Evolutionary conservation across 2,888 invertebrate genomes (phyloP).

Genomic region (Tipula lateralis): DNA sequence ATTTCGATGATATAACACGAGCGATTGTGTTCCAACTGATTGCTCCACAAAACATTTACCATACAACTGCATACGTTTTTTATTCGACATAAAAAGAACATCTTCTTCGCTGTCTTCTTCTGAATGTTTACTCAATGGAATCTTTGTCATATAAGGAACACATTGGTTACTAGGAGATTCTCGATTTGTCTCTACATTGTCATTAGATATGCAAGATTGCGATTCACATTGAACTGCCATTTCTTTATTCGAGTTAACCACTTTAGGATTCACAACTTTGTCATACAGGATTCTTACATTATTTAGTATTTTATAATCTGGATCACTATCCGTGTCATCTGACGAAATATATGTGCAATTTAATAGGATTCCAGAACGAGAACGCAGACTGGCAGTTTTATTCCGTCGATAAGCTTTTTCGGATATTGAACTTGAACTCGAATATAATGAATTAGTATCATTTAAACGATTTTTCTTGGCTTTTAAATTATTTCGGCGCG

Average conservation of each 20-base stretch:
- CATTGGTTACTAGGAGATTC: neutral
- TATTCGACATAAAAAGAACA: neutral
- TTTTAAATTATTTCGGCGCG: neutral
- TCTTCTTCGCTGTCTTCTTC: neutral
- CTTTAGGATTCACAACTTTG: neutral
- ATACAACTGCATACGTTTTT: neutral
- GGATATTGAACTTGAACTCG: neutral
- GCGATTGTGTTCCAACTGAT: too few relatives aligned
- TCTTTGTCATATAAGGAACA: too few relatives aligned
- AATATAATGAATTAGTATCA: neutral
- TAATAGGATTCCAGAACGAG: neutral
- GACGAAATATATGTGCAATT: neutral
- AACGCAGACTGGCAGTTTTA: neutral
- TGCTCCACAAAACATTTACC: neutral
- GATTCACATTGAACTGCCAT: neutral
- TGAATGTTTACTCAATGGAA: neutral
- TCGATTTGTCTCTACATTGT: neutral
- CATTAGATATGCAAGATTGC: neutral
- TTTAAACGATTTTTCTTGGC: neutral
- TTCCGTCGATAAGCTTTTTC: neutral
- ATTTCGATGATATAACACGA: neutral
- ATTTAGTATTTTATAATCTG: neutral
- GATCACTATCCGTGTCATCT: neutral
- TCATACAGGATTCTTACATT: neutral
- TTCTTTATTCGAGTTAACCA: too few relatives aligned